A percentile compares a stretch with the other conserved stretches of the same genome.
Evolutionary conservation across 2,797 vertebrate genomes (phyloP).

Genomic region (Atherinosoma microstoma): DNA sequence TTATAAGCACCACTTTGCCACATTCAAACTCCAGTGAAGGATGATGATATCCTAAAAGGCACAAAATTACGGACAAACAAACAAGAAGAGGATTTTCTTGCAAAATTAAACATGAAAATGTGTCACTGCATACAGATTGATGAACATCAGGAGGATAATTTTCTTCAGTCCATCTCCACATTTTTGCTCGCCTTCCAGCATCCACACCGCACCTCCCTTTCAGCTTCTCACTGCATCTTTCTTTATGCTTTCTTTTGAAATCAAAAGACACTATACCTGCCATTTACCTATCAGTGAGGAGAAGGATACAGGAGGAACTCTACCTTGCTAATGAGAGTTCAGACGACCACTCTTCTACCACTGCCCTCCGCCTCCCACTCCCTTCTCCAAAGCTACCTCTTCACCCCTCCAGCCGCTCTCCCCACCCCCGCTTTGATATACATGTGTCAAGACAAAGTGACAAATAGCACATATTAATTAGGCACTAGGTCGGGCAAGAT

Average conservation of each 20-base stretch:
- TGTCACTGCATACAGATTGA: constrained; percentile 16
- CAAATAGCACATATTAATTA: constrained; percentile 99
- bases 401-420: constrained; percentile 65
- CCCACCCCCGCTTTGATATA: constrained; percentile 93
- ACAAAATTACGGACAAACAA: constrained; percentile 54
- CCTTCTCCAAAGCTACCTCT: constrained; percentile 47
- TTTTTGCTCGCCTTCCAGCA: constrained; percentile 2
- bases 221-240: constrained; percentile 2
- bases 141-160: constrained; percentile 14
- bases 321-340: constrained; percentile 88
- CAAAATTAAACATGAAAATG: constrained; percentile 36
- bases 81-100: constrained; percentile 38
- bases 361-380: constrained; percentile 63
- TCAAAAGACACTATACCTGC: constrained; percentile 45
- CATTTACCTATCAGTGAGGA: constrained; percentile 31
- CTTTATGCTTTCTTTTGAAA: constrained; percentile 28
- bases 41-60: constrained; percentile 70
- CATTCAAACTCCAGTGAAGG: constrained; percentile 81
- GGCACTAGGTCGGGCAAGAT: constrained; percentile 98
- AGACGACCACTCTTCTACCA: constrained; percentile 65
- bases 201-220: constrained; percentile 4
- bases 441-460: constrained; percentile 99
- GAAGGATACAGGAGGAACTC: constrained; percentile 47
- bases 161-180: constrained; percentile 1
- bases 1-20: constrained; percentile 80